Evolutionary conservation across 2,797 vertebrate species (phyloP).

Genomic region (Psittacula derbiana): DNA sequence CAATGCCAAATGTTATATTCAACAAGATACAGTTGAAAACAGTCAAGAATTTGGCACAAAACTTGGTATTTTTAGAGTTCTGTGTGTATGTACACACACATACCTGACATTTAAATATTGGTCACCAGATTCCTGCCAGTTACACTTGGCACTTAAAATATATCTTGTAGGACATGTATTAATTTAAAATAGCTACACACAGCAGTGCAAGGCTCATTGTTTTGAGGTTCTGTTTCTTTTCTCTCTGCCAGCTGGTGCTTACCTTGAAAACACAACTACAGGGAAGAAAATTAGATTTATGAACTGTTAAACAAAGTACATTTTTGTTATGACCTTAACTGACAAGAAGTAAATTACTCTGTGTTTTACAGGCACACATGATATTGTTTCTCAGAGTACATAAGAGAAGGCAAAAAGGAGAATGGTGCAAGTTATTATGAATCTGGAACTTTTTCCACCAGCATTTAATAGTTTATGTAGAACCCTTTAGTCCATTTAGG

Average conservation of each 20-base stretch:
- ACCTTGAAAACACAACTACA: not conserved
- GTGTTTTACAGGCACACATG: not conserved
- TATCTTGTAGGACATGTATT: not conserved
- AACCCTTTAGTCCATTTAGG: constrained; percentile 18
- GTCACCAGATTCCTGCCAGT: not conserved
- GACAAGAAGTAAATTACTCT: constrained; percentile 40
- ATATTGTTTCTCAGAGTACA: not conserved
- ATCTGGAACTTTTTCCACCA: not conserved
- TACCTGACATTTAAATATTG: not conserved
- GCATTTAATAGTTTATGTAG: constrained; percentile 14
- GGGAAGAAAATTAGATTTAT: not conserved
- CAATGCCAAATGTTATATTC: not conserved
- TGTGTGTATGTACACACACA: not conserved
- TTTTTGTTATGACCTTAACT: constrained; percentile 57
- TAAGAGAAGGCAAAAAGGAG: not conserved
- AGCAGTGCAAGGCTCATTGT: not conserved
- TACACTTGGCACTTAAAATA: not conserved
- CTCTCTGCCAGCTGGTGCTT: not conserved
- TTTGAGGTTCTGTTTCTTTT: not conserved
- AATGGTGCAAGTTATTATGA: not conserved
- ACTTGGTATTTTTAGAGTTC: not conserved
- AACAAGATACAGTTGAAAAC: not conserved
- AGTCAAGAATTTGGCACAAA: not conserved
- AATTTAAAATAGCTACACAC: not conserved
- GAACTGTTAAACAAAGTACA: constrained; percentile 10